Evolutionary conservation across 2,797 vertebrate species (phyloP).

Genomic region (Malurus leucopterus): DNA sequence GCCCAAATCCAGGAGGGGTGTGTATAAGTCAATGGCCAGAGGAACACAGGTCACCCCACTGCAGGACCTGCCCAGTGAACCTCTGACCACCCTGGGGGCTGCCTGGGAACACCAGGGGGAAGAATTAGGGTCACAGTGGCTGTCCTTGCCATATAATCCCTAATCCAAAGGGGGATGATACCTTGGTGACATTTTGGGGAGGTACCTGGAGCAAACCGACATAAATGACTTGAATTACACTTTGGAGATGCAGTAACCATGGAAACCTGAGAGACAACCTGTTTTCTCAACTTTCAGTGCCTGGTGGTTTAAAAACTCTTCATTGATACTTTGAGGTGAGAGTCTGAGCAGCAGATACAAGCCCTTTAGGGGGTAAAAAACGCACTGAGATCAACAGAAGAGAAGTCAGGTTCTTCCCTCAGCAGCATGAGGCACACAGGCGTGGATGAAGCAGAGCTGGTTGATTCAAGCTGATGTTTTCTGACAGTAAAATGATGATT

Average conservation of each 20-base stretch:
- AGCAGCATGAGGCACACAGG: rapidly evolving
- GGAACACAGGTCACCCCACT: not conserved
- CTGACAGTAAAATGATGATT: not conserved
- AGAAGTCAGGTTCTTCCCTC: not conserved
- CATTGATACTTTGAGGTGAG: not conserved
- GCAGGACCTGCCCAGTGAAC: not conserved
- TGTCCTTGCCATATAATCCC: not conserved
- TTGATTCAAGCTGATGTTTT: not conserved
- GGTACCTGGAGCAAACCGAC: constrained; percentile 38
- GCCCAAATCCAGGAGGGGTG: rapidly evolving
- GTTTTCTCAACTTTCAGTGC: not conserved
- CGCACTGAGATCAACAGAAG: not conserved
- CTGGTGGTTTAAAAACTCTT: constrained; percentile 24
- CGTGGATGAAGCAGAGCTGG: not conserved
- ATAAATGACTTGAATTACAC: constrained; percentile 13
- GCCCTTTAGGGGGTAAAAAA: not conserved
- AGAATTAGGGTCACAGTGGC: not conserved
- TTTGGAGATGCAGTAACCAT: constrained; percentile 3
- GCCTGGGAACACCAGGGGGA: not conserved
- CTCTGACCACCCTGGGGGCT: not conserved
- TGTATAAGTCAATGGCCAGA: not conserved
- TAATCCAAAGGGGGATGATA: not conserved
- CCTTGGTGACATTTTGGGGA: not conserved
- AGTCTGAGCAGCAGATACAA: not conserved
- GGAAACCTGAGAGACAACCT: constrained; percentile 42